A percentile compares a stretch with the other conserved stretches of the same genome.
Conservation (phyloP, 1,140 invertebrate species). For the Leucophenga varia region DNA sequence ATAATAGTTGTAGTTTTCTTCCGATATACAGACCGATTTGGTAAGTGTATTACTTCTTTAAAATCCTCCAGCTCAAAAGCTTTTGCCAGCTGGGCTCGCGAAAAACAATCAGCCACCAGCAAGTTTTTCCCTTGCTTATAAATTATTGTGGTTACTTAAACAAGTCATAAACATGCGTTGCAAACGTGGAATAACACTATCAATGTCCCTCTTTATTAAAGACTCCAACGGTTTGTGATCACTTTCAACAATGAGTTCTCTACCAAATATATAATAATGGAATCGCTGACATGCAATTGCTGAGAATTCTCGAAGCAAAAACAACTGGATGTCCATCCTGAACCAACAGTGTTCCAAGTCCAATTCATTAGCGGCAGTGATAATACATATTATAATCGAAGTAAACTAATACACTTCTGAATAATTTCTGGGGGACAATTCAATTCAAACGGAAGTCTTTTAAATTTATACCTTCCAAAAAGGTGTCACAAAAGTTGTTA, state of each 20-base stretch:
- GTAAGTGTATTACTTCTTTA: conserved; percentile 10
- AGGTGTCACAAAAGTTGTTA: conserved; percentile 24
- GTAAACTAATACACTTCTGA: too few species aligned
- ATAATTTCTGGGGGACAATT: conserved; percentile 50
- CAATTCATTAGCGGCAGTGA: too few species aligned
- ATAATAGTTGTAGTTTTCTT: too few species aligned
- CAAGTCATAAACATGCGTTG: too few species aligned
- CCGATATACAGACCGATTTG: conserved; percentile 4
- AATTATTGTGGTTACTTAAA: conserved; percentile 19
- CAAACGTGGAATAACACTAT: too few species aligned
- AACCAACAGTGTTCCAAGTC: conserved; percentile 34
- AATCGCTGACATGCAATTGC: conserved; percentile 45
- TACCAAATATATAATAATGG: too few species aligned
- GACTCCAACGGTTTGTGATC: conserved; percentile 53
- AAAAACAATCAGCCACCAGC: conserved; percentile 20
- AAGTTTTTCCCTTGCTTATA: conserved; percentile 28
- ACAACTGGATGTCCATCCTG: conserved; percentile 36
- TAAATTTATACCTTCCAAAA: conserved; percentile 24
- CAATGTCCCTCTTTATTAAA: conserved; percentile 43
- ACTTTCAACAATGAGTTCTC: conserved; percentile 43
- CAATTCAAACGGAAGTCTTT: conserved; percentile 48
- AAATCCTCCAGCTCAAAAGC: conserved; percentile 11
- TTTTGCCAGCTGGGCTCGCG: conserved; percentile 5
- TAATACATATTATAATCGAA: too few species aligned
- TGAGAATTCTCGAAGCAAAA: conserved; percentile 44